phyloP scores from a whole-genome alignment of 2,797 vertebrate species.

The Delichon dasypus region DNA sequence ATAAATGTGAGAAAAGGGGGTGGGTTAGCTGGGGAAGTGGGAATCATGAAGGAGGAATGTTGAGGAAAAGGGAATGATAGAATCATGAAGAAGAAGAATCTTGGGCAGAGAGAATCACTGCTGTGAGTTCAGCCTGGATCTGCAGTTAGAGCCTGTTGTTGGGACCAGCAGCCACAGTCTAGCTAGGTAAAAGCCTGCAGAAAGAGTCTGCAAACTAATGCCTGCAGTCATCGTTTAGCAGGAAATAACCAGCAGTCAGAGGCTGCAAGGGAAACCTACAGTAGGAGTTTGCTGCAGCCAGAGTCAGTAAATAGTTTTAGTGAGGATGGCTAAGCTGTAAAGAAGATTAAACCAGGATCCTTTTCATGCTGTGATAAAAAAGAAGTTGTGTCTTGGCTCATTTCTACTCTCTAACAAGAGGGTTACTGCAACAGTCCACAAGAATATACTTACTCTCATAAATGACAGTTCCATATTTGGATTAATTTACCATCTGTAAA shows the following conservation, averaged over 20 bases:
- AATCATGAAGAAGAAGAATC: not conserved
- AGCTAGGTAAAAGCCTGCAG: not conserved
- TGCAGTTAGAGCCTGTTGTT: not conserved
- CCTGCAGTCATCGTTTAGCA: not conserved
- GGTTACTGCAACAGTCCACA: not conserved
- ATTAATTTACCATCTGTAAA: not conserved
- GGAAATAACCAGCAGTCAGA: not conserved
- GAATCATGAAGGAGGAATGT: not conserved
- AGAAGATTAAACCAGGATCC: not conserved
- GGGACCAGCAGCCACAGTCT: not conserved
- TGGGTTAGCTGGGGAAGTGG: not conserved
- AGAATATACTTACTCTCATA: not conserved
- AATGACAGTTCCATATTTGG: not conserved
- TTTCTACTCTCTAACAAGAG: not conserved
- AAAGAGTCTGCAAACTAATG: not conserved
- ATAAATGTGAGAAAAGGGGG: not conserved
- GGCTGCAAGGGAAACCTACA: not conserved
- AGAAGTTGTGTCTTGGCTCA: not conserved
- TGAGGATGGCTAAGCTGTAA: not conserved
- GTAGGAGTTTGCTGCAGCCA: not conserved
- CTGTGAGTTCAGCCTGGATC: not conserved
- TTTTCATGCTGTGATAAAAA: not conserved
- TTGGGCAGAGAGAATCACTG: not conserved
- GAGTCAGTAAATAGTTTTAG: not conserved
- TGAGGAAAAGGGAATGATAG: not conserved